Conservation (phyloP, 2,888 invertebrate genomes). For the Formica aserva region DNA sequence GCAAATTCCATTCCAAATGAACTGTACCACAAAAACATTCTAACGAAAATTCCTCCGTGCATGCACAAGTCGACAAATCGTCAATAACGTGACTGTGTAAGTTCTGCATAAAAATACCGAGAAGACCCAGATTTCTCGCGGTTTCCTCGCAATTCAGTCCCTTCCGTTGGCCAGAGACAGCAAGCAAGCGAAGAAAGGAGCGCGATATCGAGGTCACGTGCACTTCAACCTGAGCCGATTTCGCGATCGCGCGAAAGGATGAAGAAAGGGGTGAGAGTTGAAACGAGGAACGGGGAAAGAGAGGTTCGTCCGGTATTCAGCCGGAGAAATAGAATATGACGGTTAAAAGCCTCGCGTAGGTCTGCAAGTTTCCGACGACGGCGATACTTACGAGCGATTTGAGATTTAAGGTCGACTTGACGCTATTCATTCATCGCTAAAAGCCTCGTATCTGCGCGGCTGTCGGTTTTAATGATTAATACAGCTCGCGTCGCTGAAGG, state of each 20-base stretch:
- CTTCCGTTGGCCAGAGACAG: neutral
- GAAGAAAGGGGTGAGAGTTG: neutral
- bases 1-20: neutral
- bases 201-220: conserved; percentile 33
- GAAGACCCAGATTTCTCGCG: conserved; percentile 28
- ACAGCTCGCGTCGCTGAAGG: conserved; percentile 39
- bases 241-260: conserved; percentile 26
- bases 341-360: conserved; percentile 48
- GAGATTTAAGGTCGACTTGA: conserved; percentile 49
- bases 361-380: conserved; percentile 50
- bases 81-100: neutral
- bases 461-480: conserved; percentile 57
- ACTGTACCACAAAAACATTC: neutral
- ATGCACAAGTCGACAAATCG: neutral
- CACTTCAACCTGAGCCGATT: neutral
- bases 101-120: conserved; percentile 17
- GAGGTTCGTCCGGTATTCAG: conserved; percentile 28
- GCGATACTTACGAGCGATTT: conserved; percentile 53
- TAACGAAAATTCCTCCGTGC: neutral
- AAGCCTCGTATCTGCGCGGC: conserved; percentile 47
- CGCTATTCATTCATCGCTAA: conserved; percentile 55
- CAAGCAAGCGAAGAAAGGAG: neutral
- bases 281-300: neutral
- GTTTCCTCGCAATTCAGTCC: conserved; percentile 34
- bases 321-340: conserved; percentile 9